Evolutionary conservation across 2,888 invertebrate genomes (phyloP), one percentile per base, ranked within the genome.

Genomic region (Drosophila recens): DNA sequence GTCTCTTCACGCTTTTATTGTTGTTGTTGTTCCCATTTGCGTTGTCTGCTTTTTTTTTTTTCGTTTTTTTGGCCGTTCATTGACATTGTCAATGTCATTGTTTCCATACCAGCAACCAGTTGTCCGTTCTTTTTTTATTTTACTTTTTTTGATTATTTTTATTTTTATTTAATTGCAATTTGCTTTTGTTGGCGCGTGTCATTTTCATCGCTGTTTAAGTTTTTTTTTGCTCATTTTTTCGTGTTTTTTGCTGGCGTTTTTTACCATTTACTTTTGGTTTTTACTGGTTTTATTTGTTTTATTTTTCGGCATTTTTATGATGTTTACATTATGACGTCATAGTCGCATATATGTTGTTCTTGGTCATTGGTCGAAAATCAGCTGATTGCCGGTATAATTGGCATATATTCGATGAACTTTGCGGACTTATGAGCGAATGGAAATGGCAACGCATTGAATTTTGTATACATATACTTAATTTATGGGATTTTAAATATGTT

Each of bases 1-100:
- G 52, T 67, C 76, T 76, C 11, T 15, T 17, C 17, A 4, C 15
- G 15, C 30, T 30, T 8, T 40, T 34, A 49, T 36, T 67, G 57
- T 63, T 40, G 46, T 52, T 54, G 52, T 77, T 72, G 67, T 34
- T 65, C 65, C 52, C 59, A 59, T 58, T 72, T 46, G 9, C 40
- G 40, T n/a, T 43, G 52, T 15, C 54, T 54, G 38, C 11, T 20
- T 42, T 17, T 40, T 42, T 30, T 10, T 46, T 49, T 8, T 27
- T 57, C 43, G 57, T 70, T 79, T 73, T 70, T 90, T 84, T 73
- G 75, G 70, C 46, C 75, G 75, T 89, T 87, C 80, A 84, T 89
- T 90, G 90, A 90, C 87, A 87, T 89, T 87, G 82, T 87, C 87
- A 87, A 90, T 87, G 90, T 87, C 87, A 87, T 90, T 90, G 90